Evolutionary conservation across 2,113 vertebrate species (phyloP).

Genomic region (human (Homo sapiens)): GRCh38 chr5:166840501-166841000

Average conservation of each 20-base stretch:
- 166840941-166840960: neutral
- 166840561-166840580: neutral
- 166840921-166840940: neutral
- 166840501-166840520: neutral
- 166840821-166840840: neutral
- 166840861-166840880: neutral
- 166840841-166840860: neutral
- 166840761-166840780: neutral
- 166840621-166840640: neutral
- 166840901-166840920: neutral
- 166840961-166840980: neutral
- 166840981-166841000: neutral
- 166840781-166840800: neutral
- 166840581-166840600: neutral
- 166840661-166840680: neutral
- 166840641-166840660: neutral
- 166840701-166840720: neutral
- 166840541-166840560: neutral
- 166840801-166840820: neutral
- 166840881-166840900: neutral
- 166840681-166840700: neutral
- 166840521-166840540: neutral
- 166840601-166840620: neutral
- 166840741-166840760: neutral
- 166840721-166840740: neutral